Evolutionary conservation across 2,797 vertebrate genomes (phyloP), one percentile per base, ranked within the genome.

Genomic region (Pogonophryne albipinna): DNA sequence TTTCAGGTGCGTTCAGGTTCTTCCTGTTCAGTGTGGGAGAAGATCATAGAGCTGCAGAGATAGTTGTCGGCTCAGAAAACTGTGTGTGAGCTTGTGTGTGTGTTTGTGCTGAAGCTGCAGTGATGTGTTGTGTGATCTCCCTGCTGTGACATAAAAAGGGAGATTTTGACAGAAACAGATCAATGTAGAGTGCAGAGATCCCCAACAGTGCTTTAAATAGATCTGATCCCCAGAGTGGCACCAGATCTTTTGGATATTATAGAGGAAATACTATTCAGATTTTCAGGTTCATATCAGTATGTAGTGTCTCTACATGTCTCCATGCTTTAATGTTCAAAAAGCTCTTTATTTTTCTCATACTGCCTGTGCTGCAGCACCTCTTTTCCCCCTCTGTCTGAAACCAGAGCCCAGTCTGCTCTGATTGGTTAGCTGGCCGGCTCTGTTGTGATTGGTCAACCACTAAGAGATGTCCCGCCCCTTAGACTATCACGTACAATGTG

Each of bases 81-180:
- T 34, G 14, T 45, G 55, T 4, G 8, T 57, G 1, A 1, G 62
- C 15, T 23, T 59, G 63, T 53, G 38, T 46, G 55, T 44, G 41
- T n/a, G 31, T 71, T 79, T 44, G 41, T n/a, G 31, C 66, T 78
- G 86, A 80, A 89, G 83, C 88, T 89, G 83, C 68, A 34, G 75
- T 69, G 72, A 83, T 68, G 84, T 85, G 79, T 82, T 68, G 71
- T 66, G 82, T 65, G 80, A 74, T 57, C 68, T 85, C 79, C 42
- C 61, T 84, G 83, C 85, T 83, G 49, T 71, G 76, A 76, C 77
- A 84, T 85, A 63, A 87, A 88, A 38, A 85, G 80, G 67, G 56
- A 83, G 81, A 62, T 79, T 84, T 85, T 81, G 83, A 87, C 82
- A 84, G 82, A 87, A 85, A 66, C 62, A 2, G 67, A 83, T 87